Evolutionary conservation across 37 sponge, comb jelly and placozoan genomes (phyloP).

Genomic region (Ephydatia muelleri): DNA sequence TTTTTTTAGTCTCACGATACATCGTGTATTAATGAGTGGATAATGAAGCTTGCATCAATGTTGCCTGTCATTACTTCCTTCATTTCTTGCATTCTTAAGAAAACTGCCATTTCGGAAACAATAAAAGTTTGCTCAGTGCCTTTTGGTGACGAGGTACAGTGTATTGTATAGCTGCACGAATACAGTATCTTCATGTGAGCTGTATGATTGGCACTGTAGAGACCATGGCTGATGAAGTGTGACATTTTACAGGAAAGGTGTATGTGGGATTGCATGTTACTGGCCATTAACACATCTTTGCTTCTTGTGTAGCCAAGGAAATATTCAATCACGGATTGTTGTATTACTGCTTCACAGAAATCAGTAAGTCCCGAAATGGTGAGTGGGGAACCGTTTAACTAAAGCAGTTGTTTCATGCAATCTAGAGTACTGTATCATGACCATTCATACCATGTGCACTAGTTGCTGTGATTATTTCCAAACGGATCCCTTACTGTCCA

Average conservation of each 20-base stretch:
- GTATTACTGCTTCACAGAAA: not conserved
- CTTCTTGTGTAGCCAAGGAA: not conserved
- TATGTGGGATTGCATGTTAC: not conserved
- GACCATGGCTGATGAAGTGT: not conserved
- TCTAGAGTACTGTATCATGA: too few relatives aligned
- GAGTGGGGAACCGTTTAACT: too few relatives aligned
- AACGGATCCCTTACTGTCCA: too few relatives aligned
- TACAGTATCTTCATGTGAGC: too few relatives aligned
- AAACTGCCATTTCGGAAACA: not conserved
- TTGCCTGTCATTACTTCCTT: too few relatives aligned
- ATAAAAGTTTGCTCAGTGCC: not conserved
- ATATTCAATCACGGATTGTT: not conserved
- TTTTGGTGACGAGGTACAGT: not conserved
- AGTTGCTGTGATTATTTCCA: too few relatives aligned
- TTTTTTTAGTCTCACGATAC: too few relatives aligned
- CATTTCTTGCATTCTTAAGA: not conserved
- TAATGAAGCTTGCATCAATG: too few relatives aligned
- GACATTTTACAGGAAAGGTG: not conserved
- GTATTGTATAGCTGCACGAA: too few relatives aligned
- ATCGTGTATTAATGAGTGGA: too few relatives aligned
- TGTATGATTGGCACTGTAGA: not conserved
- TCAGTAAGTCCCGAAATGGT: not conserved
- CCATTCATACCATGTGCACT: too few relatives aligned
- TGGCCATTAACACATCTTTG: not conserved
- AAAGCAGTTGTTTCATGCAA: too few relatives aligned